Conservation (phyloP, 2,113 vertebrate species). For the Ictalurus punctatus region DNA sequence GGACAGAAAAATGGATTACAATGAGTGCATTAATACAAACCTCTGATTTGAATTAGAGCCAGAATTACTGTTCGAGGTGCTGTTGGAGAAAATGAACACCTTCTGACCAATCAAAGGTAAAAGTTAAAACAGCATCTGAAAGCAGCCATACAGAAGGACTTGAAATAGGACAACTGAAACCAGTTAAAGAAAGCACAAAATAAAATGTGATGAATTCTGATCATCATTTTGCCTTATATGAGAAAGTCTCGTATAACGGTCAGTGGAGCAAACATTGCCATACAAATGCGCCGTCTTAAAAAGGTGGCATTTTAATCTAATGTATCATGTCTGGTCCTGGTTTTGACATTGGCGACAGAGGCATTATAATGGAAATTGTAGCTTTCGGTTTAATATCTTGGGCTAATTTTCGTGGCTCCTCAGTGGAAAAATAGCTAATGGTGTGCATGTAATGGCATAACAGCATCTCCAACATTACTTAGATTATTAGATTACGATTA, state of each 20-base stretch:
- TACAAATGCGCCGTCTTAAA: neutral
- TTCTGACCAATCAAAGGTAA: neutral
- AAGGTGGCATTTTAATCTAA: neutral
- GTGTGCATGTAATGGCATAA: conserved; percentile 58
- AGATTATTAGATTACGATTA: conserved; percentile 67
- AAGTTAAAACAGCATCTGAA: neutral
- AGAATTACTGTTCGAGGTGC: neutral
- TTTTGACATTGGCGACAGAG: conserved; percentile 22
- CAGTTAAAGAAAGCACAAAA: neutral
- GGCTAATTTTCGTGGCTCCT: conserved; percentile 15
- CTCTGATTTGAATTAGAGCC: neutral
- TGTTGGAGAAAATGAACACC: neutral
- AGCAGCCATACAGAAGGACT: neutral
- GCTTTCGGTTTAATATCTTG: conserved; percentile 16
- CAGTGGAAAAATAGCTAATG: conserved; percentile 46
- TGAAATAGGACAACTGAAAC: neutral
- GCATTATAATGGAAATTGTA: conserved; percentile 8
- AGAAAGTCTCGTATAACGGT: neutral
- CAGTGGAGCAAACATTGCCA: neutral
- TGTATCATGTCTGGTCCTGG: conserved; percentile 19
- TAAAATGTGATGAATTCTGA: neutral
- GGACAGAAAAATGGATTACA: neutral
- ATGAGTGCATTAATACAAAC: neutral
- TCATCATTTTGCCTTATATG: neutral
- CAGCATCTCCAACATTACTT: conserved; percentile 55